Evolutionary conservation across 2,797 vertebrate genomes (phyloP).

Genomic region (Uromys caudimaculatus): DNA sequence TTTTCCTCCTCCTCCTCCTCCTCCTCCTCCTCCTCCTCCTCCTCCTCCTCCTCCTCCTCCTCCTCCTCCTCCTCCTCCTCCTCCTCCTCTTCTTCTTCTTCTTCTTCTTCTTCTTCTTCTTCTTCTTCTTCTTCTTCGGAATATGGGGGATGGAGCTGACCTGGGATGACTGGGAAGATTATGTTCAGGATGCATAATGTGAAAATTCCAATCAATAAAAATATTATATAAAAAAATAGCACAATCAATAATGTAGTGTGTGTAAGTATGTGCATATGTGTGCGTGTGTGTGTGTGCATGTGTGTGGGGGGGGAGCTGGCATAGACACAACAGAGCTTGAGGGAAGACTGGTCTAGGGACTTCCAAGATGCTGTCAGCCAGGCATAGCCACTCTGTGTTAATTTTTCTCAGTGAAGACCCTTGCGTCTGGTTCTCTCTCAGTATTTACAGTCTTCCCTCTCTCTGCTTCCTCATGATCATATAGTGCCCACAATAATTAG

Average conservation of each 20-base stretch:
- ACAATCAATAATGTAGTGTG: not conserved
- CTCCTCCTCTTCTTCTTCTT: rapidly evolving
- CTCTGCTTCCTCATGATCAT: not conserved
- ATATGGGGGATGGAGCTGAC: not conserved
- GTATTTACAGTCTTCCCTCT: not conserved
- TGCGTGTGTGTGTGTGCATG: not conserved
- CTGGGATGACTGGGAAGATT: not conserved
- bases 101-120: too few relatives aligned
- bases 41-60: too few relatives aligned
- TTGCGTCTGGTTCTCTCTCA: not conserved
- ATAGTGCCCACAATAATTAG: not conserved
- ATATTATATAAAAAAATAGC: not conserved
- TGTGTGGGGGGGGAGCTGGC: not conserved
- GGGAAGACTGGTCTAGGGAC: not conserved
- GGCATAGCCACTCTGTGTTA: not conserved
- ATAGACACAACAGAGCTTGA: not conserved
- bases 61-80: too few relatives aligned
- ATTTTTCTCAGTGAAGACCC: too few relatives aligned
- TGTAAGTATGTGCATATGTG: not conserved
- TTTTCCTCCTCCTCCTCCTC: too few relatives aligned
- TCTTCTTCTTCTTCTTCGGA: not conserved
- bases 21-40: too few relatives aligned
- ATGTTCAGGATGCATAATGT: not conserved
- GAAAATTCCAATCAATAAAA: not conserved
- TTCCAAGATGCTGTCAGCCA: not conserved